These are phyloP conservation scores for Eidolon helvum DNA, from an alignment of 2,113 vertebrate species.

Conservation along the genomic window DNA sequence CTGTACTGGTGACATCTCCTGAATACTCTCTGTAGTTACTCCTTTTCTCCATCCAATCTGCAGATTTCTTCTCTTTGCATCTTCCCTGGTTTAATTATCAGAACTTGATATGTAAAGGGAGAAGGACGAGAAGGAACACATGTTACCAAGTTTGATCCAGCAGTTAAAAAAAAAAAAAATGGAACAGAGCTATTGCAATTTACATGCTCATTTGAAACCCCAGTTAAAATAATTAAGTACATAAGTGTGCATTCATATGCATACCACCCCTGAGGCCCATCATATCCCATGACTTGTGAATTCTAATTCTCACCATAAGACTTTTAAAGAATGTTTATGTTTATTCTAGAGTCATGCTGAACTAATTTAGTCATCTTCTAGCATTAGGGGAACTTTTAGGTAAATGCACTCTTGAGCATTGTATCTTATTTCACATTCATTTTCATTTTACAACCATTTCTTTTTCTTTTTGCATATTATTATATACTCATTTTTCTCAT, in stretches of 20 bases:
- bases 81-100: neutral
- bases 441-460: neutral
- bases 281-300: neutral
- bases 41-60: neutral
- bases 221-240: slow-evolving; percentile 41
- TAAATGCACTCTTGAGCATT: neutral
- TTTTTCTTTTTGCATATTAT: neutral
- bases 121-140: neutral
- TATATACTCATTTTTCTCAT: neutral
- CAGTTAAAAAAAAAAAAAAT: neutral
- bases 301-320: neutral
- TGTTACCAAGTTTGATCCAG: neutral
- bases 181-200: neutral
- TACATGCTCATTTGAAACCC: slow-evolving; percentile 8
- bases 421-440: neutral
- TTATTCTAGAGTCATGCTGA: neutral
- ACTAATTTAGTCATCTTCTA: neutral
- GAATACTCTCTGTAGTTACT: neutral
- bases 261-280: neutral
- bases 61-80: neutral
- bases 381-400: neutral
- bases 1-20: neutral
- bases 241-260: neutral
- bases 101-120: neutral
- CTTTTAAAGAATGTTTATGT: neutral